Conservation (phyloP, 2,113 vertebrate genomes). For the Malurus melanocephalus region DNA sequence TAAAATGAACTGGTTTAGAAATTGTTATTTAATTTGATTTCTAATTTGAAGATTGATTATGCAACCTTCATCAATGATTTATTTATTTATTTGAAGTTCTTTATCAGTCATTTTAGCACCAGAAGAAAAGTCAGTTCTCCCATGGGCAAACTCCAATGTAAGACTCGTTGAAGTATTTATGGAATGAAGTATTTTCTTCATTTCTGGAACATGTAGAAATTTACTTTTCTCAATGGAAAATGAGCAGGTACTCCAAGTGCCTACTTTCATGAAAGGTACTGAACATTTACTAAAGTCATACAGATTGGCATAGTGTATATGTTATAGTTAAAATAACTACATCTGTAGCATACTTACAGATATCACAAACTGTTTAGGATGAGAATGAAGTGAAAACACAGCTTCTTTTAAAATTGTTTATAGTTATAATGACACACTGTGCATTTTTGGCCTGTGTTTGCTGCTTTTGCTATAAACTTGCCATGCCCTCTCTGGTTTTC, state of each 20-base stretch:
- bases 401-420: not conserved
- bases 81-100: conserved; percentile 21
- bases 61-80: not conserved
- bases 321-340: not conserved
- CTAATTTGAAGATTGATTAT: not conserved
- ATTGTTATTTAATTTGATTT: conserved; percentile 1
- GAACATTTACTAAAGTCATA: not conserved
- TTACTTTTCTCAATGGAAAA: not conserved
- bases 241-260: not conserved
- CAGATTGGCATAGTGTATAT: not conserved
- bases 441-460: not conserved
- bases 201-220: conserved; percentile 3
- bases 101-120: conserved; percentile 5
- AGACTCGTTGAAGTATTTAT: conserved; percentile 12
- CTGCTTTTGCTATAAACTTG: not conserved
- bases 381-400: not conserved
- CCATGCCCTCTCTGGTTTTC: not conserved
- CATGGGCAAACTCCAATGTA: not conserved
- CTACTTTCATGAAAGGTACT: not conserved
- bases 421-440: not conserved
- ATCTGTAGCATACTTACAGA: not conserved
- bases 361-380: not conserved
- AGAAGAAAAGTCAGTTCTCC: not conserved
- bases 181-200: not conserved
- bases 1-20: not conserved